Base-by-base conservation (phyloP, 1,140 invertebrate species). In the Charaxes varanes region DNA sequence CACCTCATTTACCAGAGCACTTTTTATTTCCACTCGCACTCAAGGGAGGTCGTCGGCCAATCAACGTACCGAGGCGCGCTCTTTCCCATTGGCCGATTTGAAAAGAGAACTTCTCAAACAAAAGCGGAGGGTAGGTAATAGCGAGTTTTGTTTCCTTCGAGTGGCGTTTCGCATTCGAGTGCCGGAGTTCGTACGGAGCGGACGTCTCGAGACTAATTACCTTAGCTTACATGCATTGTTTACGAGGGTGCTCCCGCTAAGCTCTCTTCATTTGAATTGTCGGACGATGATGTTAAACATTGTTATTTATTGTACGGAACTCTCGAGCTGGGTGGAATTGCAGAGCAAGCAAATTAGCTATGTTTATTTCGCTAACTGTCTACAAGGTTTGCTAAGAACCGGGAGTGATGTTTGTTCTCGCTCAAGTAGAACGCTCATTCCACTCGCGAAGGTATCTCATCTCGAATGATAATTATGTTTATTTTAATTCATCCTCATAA, bases 21-120 rank as follows among this genome's bases (percentile, higher is more conserved):
- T 82, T 81, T 76, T 81, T 82, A 81, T 79, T 81, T 76, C 73
- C 65, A 77, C 70, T 74, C 62, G 68, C 70, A 67, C 70, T 74
- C 62, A 61, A 77, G 65, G 65, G 73, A 78, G 74, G 77, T 79
- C 68, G 71, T 76, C 74, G 74, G 77, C 77, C 77, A 82, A 82
- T 82, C 77, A 79, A 82, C 77, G 77, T 69, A 67, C 69, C 62
- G 62, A 63, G 56, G 60, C 59, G 64, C 62, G 62, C 66, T 58
- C 57, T 68, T 66, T 68, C 63, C 61, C 72, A 82, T 79, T 78
- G 78, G 78, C 71, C 72, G 63, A 61, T 72, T 72, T 79, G 68
- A 81, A 81, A 74, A 74, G 65, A 77, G 74, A 82, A 67, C 77
- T 77, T 78, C 72, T 66, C 53, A 50, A 79, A 79, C 72, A 78